Conservation (phyloP, 2,797 vertebrate genomes). For the Simalia tracyae region DNA sequence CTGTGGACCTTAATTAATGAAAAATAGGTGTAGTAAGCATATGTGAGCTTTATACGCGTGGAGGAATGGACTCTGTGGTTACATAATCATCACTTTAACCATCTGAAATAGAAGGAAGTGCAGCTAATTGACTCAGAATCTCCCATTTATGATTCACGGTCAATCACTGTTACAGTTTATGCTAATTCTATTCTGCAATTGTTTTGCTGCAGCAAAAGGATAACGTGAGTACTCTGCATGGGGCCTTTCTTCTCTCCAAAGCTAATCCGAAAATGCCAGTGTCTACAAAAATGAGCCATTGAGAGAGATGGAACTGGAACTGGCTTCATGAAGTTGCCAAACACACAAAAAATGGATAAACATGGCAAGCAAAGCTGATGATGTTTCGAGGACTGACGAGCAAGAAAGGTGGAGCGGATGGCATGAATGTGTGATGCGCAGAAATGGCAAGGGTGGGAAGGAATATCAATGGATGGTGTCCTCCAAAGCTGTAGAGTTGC, state of each 20-base stretch:
- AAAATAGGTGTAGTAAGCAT: too few relatives aligned
- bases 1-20: neutral
- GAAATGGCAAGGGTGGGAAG: slow-evolving; percentile 9
- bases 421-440: slow-evolving; percentile 20
- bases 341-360: slow-evolving; percentile 55
- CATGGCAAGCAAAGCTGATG: slow-evolving; percentile 51
- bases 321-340: neutral
- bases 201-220: neutral
- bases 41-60: neutral
- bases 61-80: neutral
- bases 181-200: neutral
- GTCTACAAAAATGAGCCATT: slow-evolving; percentile 10
- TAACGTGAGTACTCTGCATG: neutral
- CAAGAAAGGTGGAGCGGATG: slow-evolving; percentile 51
- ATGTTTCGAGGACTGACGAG: slow-evolving; percentile 44
- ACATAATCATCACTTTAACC: neutral
- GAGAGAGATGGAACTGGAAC: slow-evolving; percentile 71
- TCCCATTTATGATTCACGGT: neutral
- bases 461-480: slow-evolving; percentile 10
- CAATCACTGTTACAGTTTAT: neutral
- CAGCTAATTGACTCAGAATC: too few relatives aligned
- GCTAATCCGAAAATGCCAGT: slow-evolving; percentile 11
- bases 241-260: neutral
- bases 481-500: slow-evolving; percentile 8
- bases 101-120: neutral